A percentile compares a stretch with the other conserved stretches of the same genome.
Evolutionary conservation across 2,113 vertebrate genomes (phyloP).

Genomic region (Ciconia boyciana): DNA sequence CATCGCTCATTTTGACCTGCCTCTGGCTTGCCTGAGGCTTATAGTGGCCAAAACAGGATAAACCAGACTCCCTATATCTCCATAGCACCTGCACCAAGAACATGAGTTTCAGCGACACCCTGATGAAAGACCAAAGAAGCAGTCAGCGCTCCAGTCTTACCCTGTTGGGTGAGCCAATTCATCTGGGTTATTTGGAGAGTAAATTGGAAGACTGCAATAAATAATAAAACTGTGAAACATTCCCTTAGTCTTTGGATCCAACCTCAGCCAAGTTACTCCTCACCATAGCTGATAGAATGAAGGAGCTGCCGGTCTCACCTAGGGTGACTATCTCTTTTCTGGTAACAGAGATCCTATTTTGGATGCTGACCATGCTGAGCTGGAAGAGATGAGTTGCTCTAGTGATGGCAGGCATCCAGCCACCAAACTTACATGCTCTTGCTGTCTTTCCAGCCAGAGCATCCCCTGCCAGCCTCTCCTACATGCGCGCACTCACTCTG

Average conservation of each 20-base stretch:
- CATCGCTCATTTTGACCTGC: rapidly evolving
- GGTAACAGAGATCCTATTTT: background rate
- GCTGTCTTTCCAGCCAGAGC: background rate
- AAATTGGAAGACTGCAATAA: background rate
- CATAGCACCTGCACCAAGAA: background rate
- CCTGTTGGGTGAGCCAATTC: background rate
- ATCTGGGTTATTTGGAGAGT: background rate
- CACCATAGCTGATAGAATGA: background rate
- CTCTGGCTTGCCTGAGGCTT: background rate
- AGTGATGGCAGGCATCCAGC: background rate
- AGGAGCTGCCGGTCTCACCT: background rate
- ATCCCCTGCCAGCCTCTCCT: background rate
- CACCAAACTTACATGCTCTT: background rate
- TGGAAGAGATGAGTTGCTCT: background rate
- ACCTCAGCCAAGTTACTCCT: background rate
- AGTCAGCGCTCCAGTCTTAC: background rate
- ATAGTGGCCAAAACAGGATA: background rate
- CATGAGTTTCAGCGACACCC: background rate
- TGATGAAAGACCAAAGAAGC: background rate
- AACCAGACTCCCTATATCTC: background rate
- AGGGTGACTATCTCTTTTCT: background rate
- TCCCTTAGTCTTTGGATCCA: background rate
- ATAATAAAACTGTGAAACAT: background rate
- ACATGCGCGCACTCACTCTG: rapidly evolving
- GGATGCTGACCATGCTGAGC: background rate